These are phyloP conservation scores for Wiebesia pumilae DNA, from an alignment of 1,140 invertebrate species.

Conservation along the genomic window DNA sequence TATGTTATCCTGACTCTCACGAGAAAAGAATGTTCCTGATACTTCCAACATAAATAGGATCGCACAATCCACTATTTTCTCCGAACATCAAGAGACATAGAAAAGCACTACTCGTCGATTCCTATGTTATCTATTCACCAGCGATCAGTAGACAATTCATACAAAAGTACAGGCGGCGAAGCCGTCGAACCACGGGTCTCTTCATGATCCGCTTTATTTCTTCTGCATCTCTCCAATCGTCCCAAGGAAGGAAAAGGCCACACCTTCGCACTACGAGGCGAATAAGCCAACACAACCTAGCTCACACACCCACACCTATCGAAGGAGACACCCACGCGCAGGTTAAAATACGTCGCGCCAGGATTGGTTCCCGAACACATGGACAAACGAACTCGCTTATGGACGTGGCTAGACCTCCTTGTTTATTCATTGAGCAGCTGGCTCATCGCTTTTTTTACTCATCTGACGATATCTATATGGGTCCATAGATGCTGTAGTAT, in stretches of 20 bases:
- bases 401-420: neutral
- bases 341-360: neutral
- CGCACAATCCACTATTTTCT: constrained; percentile 8
- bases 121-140: neutral
- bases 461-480: constrained; percentile 1
- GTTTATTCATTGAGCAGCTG: constrained; percentile 39
- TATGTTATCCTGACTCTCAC: neutral
- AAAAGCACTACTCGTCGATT: neutral
- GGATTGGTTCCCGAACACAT: neutral
- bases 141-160: neutral
- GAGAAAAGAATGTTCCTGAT: neutral
- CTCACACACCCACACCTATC: neutral
- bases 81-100: neutral
- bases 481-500: neutral
- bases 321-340: constrained; percentile 19
- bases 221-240: neutral
- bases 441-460: constrained; percentile 4
- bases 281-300: neutral
- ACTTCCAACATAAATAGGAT: neutral
- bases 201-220: constrained; percentile 18
- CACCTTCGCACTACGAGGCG: constrained; percentile 19
- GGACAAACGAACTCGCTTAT: neutral
- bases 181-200: neutral
- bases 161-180: neutral
- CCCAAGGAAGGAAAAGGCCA: constrained; percentile 19